phyloP scores from a whole-genome alignment of 1,140 invertebrate genomes.

The Drosophila pachea region DNA sequence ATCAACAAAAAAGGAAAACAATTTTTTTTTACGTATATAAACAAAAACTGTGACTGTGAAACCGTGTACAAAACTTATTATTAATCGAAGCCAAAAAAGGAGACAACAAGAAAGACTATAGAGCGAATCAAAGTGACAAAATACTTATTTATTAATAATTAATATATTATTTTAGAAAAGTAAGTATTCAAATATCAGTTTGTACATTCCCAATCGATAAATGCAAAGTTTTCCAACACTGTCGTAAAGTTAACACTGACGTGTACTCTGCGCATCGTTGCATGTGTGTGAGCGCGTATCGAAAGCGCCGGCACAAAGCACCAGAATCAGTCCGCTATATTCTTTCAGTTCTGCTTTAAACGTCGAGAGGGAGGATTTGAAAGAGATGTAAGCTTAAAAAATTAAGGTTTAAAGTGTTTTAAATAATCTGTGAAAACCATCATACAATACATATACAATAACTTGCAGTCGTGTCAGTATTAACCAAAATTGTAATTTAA shows the following conservation, averaged over 20 bases:
- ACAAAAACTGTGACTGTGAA: conserved; percentile 51
- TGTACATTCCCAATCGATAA: conserved; percentile 29
- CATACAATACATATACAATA: not conserved
- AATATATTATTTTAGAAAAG: conserved; percentile 51
- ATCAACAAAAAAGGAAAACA: conserved; percentile 35
- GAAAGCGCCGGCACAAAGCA: conserved; percentile 51
- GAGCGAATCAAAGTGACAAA: conserved; percentile 55
- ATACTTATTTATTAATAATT: conserved; percentile 22
- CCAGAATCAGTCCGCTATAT: conserved; percentile 19
- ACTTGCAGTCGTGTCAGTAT: not conserved
- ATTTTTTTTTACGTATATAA: conserved; percentile 19
- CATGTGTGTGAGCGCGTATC: conserved; percentile 31
- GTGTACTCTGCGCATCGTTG: conserved; percentile 52
- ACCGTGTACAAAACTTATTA: conserved; percentile 34
- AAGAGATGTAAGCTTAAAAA: conserved; percentile 25
- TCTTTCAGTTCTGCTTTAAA: conserved; percentile 63
- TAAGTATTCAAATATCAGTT: conserved; percentile 60
- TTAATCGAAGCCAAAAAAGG: conserved; percentile 58
- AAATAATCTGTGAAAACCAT: not conserved
- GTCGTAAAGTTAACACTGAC: conserved; percentile 48
- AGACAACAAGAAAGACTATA: conserved; percentile 41
- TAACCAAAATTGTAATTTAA: conserved; percentile 9
- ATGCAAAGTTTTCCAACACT: conserved; percentile 50
- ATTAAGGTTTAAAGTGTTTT: conserved; percentile 52
- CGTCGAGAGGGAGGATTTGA: conserved; percentile 47